These are phyloP conservation scores for Leptonema lineaticorne DNA, from an alignment of 1,140 invertebrate species.

Conservation along the genomic window DNA sequence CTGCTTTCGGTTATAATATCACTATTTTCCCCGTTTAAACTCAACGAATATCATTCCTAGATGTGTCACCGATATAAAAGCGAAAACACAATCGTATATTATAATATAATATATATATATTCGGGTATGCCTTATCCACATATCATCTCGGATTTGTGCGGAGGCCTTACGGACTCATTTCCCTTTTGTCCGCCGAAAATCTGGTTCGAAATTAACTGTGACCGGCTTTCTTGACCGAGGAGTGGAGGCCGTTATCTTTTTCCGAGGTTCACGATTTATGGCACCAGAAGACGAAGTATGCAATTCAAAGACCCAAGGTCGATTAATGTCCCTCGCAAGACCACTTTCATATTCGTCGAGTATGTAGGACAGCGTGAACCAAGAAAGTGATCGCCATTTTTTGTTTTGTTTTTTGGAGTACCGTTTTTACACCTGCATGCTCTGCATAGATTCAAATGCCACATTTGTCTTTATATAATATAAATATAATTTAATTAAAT, in stretches of 20 bases:
- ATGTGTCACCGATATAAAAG: too few species aligned
- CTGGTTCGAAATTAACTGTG: background rate
- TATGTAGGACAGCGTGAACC: constrained; percentile 8
- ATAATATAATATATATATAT: too few species aligned
- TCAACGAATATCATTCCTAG: too few species aligned
- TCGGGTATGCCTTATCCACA: too few species aligned
- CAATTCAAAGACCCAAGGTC: constrained; percentile 2
- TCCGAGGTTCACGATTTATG: background rate
- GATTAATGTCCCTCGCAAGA: constrained; percentile 16
- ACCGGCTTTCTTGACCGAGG: background rate
- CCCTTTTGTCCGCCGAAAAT: background rate
- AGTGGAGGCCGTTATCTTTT: background rate
- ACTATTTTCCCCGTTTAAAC: too few species aligned
- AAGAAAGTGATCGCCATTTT: constrained; percentile 9
- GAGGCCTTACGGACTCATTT: background rate
- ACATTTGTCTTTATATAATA: too few species aligned
- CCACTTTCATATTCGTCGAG: background rate
- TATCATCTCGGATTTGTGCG: background rate
- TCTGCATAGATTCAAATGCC: background rate
- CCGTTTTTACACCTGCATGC: constrained; percentile 3
- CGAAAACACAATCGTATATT: too few species aligned
- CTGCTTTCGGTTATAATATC: too few species aligned
- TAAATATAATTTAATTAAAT: too few species aligned
- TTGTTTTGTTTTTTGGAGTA: too few species aligned
- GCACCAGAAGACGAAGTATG: background rate